Percentiles rank a stretch among this genome's conserved stretches.
phyloP scores from a whole-genome alignment of 2,888 invertebrate species.

The Sminthurinus aureus region DNA sequence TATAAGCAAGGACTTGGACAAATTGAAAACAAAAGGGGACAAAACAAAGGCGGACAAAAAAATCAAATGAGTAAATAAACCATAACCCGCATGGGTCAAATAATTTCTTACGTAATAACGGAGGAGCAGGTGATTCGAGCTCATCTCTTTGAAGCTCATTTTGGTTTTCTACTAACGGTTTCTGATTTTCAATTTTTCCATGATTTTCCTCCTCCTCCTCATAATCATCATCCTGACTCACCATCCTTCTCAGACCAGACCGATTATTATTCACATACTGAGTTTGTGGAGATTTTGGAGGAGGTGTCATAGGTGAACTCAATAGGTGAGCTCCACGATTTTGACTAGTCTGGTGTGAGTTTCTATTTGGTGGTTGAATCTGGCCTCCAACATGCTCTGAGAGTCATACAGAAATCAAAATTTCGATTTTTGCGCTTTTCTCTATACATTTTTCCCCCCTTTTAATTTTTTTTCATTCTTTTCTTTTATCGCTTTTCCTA shows the following conservation, averaged over 20 bases:
- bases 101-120: slow-evolving; percentile 40
- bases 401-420: too few species aligned
- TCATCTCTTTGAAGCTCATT: slow-evolving; percentile 22
- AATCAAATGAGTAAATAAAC: slow-evolving; percentile 8
- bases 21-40: neutral
- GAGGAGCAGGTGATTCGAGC: slow-evolving; percentile 29
- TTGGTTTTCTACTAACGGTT: slow-evolving; percentile 20
- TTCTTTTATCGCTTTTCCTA: neutral
- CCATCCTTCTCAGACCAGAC: neutral
- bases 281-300: slow-evolving; percentile 16
- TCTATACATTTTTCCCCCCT: neutral
- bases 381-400: slow-evolving; percentile 10
- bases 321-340: neutral
- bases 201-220: slow-evolving; percentile 17
- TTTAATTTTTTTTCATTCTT: neutral
- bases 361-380: slow-evolving; percentile 37
- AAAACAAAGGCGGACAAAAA: neutral
- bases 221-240: slow-evolving; percentile 27
- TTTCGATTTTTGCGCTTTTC: slow-evolving; percentile 21
- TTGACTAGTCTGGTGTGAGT: slow-evolving; percentile 30
- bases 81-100: slow-evolving; percentile 32
- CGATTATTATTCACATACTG: slow-evolving; percentile 11
- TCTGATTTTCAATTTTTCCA: slow-evolving; percentile 21
- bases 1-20: too few species aligned
- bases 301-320: slow-evolving; percentile 13